Conservation (phyloP, 2,113 vertebrate genomes). For the Felis chaus region DNA sequence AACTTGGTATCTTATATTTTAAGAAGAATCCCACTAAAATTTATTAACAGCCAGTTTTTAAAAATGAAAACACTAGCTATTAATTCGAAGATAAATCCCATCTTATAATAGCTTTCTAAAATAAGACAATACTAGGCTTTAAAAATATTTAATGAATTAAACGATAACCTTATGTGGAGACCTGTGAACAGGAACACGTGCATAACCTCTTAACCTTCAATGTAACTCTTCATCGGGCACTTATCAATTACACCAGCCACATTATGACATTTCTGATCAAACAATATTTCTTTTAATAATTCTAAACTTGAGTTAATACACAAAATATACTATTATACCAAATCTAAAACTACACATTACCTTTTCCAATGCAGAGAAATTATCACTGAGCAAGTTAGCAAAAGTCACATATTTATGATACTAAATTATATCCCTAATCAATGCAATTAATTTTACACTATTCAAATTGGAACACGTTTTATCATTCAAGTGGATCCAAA, state of each 20-base stretch:
- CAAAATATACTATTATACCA: slow-evolving; percentile 39
- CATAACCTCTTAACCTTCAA: not conserved
- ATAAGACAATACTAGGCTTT: not conserved
- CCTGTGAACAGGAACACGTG: not conserved
- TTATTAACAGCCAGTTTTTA: not conserved
- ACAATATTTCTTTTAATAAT: not conserved
- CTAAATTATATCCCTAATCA: not conserved
- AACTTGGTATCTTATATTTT: not conserved
- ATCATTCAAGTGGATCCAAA: not conserved
- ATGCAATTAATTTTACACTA: slow-evolving; percentile 21
- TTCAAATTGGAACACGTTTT: not conserved
- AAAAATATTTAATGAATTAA: not conserved
- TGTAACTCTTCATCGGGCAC: not conserved
- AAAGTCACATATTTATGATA: not conserved
- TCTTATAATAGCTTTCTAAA: not conserved
- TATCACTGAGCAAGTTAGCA: not conserved
- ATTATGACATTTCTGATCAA: not conserved
- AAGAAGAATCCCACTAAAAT: not conserved
- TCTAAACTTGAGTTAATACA: slow-evolving; percentile 16
- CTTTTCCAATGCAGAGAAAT: not conserved
- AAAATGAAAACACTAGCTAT: not conserved
- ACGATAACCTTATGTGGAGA: not conserved
- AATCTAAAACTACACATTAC: slow-evolving; percentile 17
- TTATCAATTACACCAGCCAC: not conserved
- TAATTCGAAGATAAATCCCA: not conserved